These are phyloP conservation scores for Eupithecia subumbrata DNA, from an alignment of 2,888 invertebrate species.

Conservation along the genomic window DNA sequence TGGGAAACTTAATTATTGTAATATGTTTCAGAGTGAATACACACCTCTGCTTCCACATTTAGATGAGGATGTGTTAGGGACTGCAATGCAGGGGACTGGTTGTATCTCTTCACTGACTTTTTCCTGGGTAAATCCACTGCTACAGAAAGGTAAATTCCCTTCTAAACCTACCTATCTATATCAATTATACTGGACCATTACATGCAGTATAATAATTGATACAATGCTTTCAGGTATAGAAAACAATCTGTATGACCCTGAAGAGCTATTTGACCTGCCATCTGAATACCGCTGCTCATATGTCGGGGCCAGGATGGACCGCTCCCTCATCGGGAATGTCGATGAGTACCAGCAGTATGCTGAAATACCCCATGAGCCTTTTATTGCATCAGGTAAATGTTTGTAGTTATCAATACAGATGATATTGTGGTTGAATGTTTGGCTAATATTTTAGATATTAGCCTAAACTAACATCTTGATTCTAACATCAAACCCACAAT, in stretches of 20 bases:
- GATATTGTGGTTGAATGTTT: not conserved
- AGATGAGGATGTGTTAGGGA: conserved; percentile 90
- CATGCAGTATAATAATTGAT: not conserved
- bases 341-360: conserved; percentile 76
- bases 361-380: conserved; percentile 78
- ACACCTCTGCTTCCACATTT: conserved; percentile 86
- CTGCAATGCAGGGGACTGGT: conserved; percentile 91
- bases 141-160: conserved; percentile 87
- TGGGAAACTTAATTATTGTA: not conserved
- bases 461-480: too few relatives aligned
- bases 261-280: conserved; percentile 94
- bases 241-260: conserved; percentile 88
- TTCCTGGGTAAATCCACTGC: conserved; percentile 93
- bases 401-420: not conserved
- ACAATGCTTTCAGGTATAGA: conserved; percentile 79
- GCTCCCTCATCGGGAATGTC: conserved; percentile 81
- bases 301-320: conserved; percentile 85
- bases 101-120: conserved; percentile 91
- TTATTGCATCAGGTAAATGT: conserved; percentile 69
- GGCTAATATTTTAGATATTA: too few relatives aligned
- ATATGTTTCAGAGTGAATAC: conserved; percentile 81
- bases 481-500: not conserved
- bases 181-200: not conserved
- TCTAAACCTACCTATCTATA: not conserved
- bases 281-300: conserved; percentile 84